phyloP scores from a whole-genome alignment of 2,797 vertebrate genomes.

The Petrocephalus sullivani region DNA sequence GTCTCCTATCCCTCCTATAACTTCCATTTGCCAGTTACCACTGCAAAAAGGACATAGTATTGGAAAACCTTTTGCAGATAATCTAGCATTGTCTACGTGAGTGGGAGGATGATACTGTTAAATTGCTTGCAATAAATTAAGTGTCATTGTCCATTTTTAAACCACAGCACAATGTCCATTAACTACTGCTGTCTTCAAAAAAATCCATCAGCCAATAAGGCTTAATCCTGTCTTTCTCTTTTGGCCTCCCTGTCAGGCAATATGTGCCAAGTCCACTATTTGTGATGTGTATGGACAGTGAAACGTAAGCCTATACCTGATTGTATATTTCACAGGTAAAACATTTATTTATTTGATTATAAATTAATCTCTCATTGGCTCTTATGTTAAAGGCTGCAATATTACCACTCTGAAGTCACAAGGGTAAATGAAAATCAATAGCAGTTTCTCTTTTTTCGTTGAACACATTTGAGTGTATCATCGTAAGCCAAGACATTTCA shows the following conservation, averaged over 20 bases:
- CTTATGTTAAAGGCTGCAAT: background rate
- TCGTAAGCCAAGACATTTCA: background rate
- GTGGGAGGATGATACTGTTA: background rate
- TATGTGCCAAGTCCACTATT: background rate
- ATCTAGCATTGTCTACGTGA: background rate
- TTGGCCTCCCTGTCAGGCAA: background rate
- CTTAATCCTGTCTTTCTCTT: background rate
- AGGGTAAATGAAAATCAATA: background rate
- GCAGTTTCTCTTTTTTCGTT: background rate
- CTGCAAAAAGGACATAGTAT: background rate
- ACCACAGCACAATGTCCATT: background rate
- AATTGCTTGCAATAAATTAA: background rate
- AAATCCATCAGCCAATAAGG: background rate
- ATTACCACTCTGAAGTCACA: background rate
- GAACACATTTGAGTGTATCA: background rate
- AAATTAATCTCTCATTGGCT: background rate
- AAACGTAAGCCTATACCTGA: background rate
- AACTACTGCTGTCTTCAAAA: background rate
- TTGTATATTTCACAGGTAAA: background rate
- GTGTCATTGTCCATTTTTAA: background rate
- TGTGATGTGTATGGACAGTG: background rate
- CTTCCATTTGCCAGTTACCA: background rate
- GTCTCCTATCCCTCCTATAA: background rate
- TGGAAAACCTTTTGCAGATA: background rate
- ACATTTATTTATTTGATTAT: background rate